A percentile compares a stretch with the other conserved stretches of the same genome.
These are phyloP conservation scores for Anas platyrhynchos DNA, from an alignment of 2,113 vertebrate genomes.

Conservation along the genomic window DNA sequence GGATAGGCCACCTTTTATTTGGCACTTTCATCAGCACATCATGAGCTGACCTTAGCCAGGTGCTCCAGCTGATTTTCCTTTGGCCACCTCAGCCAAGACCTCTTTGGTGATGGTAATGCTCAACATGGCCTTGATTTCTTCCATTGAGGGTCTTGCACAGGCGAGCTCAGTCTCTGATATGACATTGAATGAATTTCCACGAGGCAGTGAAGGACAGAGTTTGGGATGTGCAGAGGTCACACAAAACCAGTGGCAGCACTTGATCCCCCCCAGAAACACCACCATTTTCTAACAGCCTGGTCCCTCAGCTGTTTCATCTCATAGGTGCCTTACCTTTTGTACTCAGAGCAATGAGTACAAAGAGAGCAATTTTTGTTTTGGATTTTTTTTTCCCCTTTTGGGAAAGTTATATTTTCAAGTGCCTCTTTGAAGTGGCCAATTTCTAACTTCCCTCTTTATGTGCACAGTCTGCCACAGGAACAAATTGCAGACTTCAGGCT, in stretches of 20 bases:
- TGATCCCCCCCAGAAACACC: too few species aligned
- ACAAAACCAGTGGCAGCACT: not conserved
- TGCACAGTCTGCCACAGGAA: not conserved
- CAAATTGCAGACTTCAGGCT: not conserved
- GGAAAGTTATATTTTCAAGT: not conserved
- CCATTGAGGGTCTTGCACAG: accelerated
- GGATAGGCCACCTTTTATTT: not conserved
- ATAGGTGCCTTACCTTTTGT: not conserved
- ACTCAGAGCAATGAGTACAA: not conserved
- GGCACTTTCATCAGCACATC: not conserved
- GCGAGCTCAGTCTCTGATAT: not conserved
- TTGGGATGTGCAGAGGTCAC: accelerated
- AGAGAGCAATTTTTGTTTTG: not conserved
- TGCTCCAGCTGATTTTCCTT: not conserved
- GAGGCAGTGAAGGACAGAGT: not conserved
- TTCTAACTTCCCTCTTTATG: not conserved
- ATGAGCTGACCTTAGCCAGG: not conserved
- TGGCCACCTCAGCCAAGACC: not conserved
- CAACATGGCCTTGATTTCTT: not conserved
- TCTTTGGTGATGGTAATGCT: not conserved
- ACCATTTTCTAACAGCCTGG: not conserved
- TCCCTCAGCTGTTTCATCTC: not conserved
- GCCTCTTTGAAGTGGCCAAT: not conserved
- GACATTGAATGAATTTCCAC: accelerated
- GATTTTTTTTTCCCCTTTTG: not conserved